Conservation (phyloP, 2,888 invertebrate species). For the Chaetogeoica ovagalla region DNA sequence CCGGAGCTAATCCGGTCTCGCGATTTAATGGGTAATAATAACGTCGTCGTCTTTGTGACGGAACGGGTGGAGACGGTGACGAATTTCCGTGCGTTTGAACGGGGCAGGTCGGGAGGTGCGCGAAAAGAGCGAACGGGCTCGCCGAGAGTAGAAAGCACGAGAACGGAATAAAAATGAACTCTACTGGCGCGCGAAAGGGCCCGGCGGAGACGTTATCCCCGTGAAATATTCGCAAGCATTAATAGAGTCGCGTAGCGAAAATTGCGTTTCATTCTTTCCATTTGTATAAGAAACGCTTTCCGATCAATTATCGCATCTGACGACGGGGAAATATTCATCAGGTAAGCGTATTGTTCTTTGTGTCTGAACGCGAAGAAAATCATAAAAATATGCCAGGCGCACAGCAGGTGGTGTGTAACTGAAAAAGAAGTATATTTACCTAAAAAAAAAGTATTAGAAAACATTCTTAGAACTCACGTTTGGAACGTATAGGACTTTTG, state of each 20-base stretch:
- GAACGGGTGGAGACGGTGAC: too few species aligned
- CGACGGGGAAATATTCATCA: background rate
- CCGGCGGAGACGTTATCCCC: background rate
- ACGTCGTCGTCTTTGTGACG: too few species aligned
- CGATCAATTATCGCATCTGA: background rate
- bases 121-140: background rate
- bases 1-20: background rate
- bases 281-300: background rate
- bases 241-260: background rate
- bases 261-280: background rate
- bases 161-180: constrained; percentile 37
- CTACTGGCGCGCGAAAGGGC: background rate
- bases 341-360: too few species aligned
- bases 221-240: constrained; percentile 24
- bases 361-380: too few species aligned
- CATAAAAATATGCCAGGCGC: too few species aligned
- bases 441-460: too few species aligned
- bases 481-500: too few species aligned
- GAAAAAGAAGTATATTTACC: too few species aligned
- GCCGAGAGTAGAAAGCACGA: background rate
- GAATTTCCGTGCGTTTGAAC: too few species aligned
- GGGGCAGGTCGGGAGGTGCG: background rate
- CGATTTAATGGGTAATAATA: background rate
- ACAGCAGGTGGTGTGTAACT: too few species aligned
- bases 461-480: too few species aligned